Evolutionary conservation across 2,113 vertebrate species (phyloP).

Genomic region (Dissostichus mawsoni): DNA sequence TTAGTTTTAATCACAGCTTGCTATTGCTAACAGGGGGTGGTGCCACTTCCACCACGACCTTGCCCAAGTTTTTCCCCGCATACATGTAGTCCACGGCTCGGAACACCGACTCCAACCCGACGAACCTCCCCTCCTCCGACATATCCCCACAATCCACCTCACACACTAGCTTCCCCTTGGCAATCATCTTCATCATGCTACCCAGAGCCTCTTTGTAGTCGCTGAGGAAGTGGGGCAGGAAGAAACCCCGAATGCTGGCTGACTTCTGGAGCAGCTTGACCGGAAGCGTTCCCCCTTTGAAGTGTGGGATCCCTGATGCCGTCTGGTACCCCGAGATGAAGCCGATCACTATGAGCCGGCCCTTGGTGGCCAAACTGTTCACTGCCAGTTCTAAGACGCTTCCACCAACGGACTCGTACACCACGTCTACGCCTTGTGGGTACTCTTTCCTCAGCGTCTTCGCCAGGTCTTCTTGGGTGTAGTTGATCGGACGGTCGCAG

Average conservation of each 20-base stretch:
- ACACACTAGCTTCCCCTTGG: conserved; percentile 88
- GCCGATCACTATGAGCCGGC: conserved; percentile 91
- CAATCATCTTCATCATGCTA: conserved; percentile 87
- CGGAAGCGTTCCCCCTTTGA: conserved; percentile 84
- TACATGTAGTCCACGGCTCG: conserved; percentile 95
- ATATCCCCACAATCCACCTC: conserved; percentile 89
- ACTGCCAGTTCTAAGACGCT: conserved; percentile 88
- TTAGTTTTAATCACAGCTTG: conserved; percentile 87
- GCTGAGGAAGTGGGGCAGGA: conserved; percentile 89
- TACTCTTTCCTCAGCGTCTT: conserved; percentile 86
- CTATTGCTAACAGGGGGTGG: conserved; percentile 85
- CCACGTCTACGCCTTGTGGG: conserved; percentile 89
- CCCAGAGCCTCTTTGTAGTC: conserved; percentile 86
- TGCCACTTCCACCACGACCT: conserved; percentile 92
- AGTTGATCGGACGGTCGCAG: conserved; percentile 92
- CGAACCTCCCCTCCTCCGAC: conserved; percentile 87
- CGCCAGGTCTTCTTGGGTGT: conserved; percentile 85
- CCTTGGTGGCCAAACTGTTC: conserved; percentile 87
- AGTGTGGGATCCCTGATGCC: conserved; percentile 84
- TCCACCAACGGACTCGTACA: conserved; percentile 94
- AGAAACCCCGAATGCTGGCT: conserved; percentile 91
- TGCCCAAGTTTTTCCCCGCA: conserved; percentile 91
- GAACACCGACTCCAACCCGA: conserved; percentile 92
- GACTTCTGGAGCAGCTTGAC: conserved; percentile 91
- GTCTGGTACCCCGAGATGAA: conserved; percentile 92